Conservation (phyloP, 2,113 vertebrate species). For the Clinocottus analis region DNA sequence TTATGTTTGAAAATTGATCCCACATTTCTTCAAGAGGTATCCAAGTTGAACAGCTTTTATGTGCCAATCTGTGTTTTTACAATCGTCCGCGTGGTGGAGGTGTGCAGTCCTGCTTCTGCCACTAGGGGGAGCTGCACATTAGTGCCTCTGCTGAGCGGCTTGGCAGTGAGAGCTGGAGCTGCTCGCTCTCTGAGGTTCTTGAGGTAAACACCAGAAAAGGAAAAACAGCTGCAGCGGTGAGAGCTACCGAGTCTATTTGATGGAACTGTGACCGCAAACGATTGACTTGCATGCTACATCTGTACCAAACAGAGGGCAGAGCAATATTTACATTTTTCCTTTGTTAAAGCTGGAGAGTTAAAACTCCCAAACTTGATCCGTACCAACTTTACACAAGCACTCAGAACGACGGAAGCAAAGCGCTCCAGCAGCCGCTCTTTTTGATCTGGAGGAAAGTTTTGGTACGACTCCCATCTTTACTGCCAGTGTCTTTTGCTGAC, state of each 20-base stretch:
- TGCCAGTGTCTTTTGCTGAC: conserved; percentile 12
- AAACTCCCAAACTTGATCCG: background rate
- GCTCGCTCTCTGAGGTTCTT: conserved; percentile 20
- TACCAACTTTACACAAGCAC: background rate
- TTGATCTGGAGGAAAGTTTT: conserved; percentile 10
- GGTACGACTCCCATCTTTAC: background rate
- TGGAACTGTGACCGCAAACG: background rate
- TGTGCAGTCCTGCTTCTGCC: conserved; percentile 38
- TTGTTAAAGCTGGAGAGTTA: background rate
- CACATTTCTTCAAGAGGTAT: background rate
- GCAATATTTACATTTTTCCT: background rate
- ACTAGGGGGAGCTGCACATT: conserved; percentile 66
- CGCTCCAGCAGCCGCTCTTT: background rate
- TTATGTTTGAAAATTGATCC: background rate
- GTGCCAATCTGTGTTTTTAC: background rate
- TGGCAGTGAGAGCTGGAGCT: background rate
- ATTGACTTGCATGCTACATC: background rate
- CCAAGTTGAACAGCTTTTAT: background rate
- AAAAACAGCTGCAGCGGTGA: conserved; percentile 8
- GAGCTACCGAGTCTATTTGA: conserved; percentile 3
- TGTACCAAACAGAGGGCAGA: background rate
- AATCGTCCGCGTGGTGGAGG: too few relatives aligned
- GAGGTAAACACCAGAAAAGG: conserved; percentile 35
- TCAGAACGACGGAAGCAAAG: background rate
- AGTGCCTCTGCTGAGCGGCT: background rate